Evolutionary conservation across 1,140 invertebrate genomes (phyloP), one percentile per base, ranked within the genome.

Genomic region (Pteromalus puparum): DNA sequence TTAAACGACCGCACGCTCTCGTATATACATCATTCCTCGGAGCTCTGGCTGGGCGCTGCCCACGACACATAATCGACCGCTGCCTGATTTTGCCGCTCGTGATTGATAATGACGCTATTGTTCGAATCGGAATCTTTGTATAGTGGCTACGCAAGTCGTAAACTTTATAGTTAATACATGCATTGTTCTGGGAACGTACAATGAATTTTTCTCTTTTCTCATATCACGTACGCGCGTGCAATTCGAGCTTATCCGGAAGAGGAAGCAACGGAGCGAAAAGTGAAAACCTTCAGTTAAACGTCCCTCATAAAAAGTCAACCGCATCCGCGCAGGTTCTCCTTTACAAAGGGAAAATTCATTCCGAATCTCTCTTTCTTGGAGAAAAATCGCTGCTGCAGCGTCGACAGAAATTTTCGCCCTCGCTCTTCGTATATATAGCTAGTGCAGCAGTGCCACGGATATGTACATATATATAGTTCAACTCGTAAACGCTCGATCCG

Each of bases 1-100:
- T 89, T 90, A 91, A 91, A 90, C 89, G 89, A 92, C 89, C 90
- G 85, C 90, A 89, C 88, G 88, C 89, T 89, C 90, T 34, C 38
- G 38, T 42, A 89, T 74, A 90, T 90, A 90, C 90, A 90, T 91
- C 90, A 90, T 91, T 89, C 88, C 83, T 82, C 86, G 86, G 87
- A 15, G 85, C 85, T 87, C 70, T 81, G 82, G 48, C 4, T 72
- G 81, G 26, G 79, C 83, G 68, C 38, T 87, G 84, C 73, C 86
- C 81, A 86, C 77, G 87, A 86, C 86, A 89, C 87, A 87, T 90
- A 90, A 91, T 87, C 88, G 87, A 90, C 90, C 89, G 83, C 61
- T 18, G 68, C 10, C 38, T 42, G 48, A 74, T 76, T 81, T 46
- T 34, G 9, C 24, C 5, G 77, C 34, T 34, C 21, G 18, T 81